Evolutionary conservation across 2,113 vertebrate genomes (phyloP).

Genomic region (Tenebrosternarchus preto): DNA sequence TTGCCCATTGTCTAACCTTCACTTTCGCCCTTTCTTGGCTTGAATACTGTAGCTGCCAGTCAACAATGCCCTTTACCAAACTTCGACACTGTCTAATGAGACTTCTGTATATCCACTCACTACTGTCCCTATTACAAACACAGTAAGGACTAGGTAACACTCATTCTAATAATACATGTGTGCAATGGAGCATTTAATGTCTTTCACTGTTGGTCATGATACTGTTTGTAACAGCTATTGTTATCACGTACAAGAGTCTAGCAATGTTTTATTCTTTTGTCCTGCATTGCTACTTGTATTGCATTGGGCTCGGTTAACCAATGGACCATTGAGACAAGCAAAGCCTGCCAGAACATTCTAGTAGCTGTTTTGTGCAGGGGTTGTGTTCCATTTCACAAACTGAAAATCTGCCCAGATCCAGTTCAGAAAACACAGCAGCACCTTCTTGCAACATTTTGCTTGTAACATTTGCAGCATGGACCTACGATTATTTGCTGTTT

Average conservation of each 20-base stretch:
- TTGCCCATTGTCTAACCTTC: neutral
- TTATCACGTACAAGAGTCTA: neutral
- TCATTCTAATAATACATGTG: neutral
- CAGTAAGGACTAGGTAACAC: neutral
- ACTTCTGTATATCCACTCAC: neutral
- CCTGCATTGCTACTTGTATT: neutral
- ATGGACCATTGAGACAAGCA: neutral
- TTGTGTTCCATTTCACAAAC: no score
- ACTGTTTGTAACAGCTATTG: neutral
- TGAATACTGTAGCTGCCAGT: neutral
- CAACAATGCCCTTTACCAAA: neutral
- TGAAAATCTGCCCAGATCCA: neutral
- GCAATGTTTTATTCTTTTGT: no score
- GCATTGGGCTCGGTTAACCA: neutral
- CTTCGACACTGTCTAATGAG: neutral
- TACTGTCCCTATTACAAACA: neutral
- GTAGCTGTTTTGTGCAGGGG: neutral
- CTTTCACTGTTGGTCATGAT: neutral
- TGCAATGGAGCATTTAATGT: neutral
- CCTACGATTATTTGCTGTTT: neutral
- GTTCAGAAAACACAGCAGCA: neutral
- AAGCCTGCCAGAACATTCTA: neutral
- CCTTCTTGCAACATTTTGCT: slow-evolving; percentile 8
- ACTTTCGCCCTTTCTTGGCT: neutral
- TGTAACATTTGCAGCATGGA: no score